Evolutionary conservation across 2,888 invertebrate genomes (phyloP).

Genomic region (Myopa testacea): DNA sequence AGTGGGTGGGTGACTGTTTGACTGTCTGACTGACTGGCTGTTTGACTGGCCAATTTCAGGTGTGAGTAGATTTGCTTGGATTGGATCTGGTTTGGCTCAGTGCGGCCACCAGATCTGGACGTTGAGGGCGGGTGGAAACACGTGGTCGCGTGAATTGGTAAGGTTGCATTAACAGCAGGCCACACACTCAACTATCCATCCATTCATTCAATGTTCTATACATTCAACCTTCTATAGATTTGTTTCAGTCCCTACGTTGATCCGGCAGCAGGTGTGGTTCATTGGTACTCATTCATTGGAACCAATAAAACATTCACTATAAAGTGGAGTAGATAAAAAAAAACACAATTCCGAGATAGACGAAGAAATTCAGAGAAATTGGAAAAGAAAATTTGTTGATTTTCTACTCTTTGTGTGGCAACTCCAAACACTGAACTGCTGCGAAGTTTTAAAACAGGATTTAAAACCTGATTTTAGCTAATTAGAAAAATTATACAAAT

Average conservation of each 20-base stretch:
- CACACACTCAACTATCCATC: background rate
- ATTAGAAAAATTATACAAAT: too few relatives aligned
- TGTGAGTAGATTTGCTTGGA: background rate
- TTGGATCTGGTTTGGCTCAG: background rate
- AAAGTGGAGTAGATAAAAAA: too few relatives aligned
- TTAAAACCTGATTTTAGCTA: too few relatives aligned
- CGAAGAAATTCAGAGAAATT: too few relatives aligned
- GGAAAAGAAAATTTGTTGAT: too few relatives aligned
- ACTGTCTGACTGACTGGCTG: background rate
- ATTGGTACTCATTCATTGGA: conserved; percentile 44
- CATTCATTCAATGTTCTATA: background rate
- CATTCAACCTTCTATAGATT: background rate
- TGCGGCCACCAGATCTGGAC: background rate
- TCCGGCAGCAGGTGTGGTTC: conserved; percentile 20
- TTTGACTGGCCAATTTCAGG: background rate
- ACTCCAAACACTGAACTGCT: too few relatives aligned
- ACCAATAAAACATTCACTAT: conserved; percentile 42
- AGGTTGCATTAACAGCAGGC: background rate
- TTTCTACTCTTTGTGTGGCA: too few relatives aligned
- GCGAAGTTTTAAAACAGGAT: too few relatives aligned
- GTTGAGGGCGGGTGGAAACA: too few relatives aligned
- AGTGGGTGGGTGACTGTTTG: background rate
- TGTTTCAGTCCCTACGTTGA: too few relatives aligned
- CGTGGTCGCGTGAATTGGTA: conserved; percentile 35
- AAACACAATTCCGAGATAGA: too few relatives aligned